phyloP scores from a whole-genome alignment of 37 sponge, comb jelly and placozoan species.

The Cliona cf. orientalis region DNA sequence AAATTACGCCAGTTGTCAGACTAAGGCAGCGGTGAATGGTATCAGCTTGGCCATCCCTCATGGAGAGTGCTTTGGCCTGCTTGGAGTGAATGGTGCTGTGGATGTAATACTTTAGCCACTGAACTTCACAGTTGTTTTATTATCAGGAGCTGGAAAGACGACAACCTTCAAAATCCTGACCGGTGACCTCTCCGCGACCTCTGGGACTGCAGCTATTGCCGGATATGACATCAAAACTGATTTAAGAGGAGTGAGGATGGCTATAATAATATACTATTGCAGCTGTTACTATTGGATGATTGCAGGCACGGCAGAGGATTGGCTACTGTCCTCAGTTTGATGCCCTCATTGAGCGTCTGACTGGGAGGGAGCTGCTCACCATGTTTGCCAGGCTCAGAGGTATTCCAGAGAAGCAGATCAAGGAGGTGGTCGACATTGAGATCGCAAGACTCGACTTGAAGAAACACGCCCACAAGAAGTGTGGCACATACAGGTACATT shows the following conservation, averaged over 20 bases:
- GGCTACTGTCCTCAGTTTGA: conserved; percentile 94
- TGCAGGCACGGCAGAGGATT: conserved; percentile 70
- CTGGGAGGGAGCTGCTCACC: conserved; percentile 83
- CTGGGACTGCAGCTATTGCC: conserved; percentile 85
- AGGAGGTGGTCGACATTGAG: conserved; percentile 71
- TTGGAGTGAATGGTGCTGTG: conserved; percentile 88
- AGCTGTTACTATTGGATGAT: background rate
- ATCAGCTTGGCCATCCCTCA: conserved; percentile 73
- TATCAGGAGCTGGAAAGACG: conserved; percentile 86
- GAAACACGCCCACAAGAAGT: conserved; percentile 80
- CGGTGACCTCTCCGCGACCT: conserved; percentile 77
- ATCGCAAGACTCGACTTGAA: conserved; percentile 83
- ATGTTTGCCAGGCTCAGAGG: conserved; percentile 95
- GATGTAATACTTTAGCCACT: background rate
- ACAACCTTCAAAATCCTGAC: conserved; percentile 97
- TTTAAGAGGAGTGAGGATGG: conserved; percentile 16
- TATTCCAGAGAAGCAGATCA: conserved; percentile 73
- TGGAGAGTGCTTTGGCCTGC: conserved; percentile 93
- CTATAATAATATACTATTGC: background rate
- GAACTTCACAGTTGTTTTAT: background rate
- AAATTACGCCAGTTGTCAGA: too few species aligned
- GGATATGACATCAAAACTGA: conserved; percentile 84
- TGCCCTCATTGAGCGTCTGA: conserved; percentile 87
- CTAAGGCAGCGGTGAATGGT: conserved; percentile 67
- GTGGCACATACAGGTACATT: conserved; percentile 98